Base-by-base conservation (phyloP, 2,797 vertebrate species). In the Poecilia velifera region DNA sequence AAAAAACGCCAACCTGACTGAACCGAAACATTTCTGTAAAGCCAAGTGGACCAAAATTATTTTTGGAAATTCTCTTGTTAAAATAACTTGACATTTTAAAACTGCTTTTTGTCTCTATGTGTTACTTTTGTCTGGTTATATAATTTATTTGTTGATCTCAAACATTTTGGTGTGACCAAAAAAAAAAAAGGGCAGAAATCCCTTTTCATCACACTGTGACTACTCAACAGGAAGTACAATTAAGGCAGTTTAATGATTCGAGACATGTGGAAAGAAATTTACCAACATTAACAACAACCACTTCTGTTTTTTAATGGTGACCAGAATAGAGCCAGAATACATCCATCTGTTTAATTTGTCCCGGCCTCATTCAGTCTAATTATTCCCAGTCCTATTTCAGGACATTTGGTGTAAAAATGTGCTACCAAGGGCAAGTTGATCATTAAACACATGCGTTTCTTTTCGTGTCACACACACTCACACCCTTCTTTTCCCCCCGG, bases 351-450 rank as follows among this genome's bases (percentile, higher is more conserved):
- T 84, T 7, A 71, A 71, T 13, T 22, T 13, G 28, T 70, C 51
- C 74, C 3, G 71, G 2, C 57, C 39, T 68, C 0, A 0, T 16
- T 82, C 51, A 55, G 3, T 36, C 36, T 81, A 6, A 79, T 82
- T 77, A 82, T 85, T 89, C 72, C 68, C 22, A 0, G 22, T 45
- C 59, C 74, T 41, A 72, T 74, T 53, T 76, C 43, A 76, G 41
- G 76, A 73, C 76, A 76, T 57, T 25, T 81, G 76, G 41, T 39
- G 53, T 77, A 66, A 79, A 90, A 92, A 90, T 87, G 77, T 80
- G 71, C 86, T 53, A 82, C 91, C 84, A 0, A 6, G 12, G 83
- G 88, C 80, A 34, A 75, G 86, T 90, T 88, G 87, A 85, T 83
- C 79, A 87, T 87, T 78, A 79, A 3, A 85, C 57, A 75, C 74